Evolutionary conservation across 2,888 invertebrate genomes (phyloP), one percentile per base, ranked within the genome.

Genomic region (Caenorhabditis wallacei): DNA sequence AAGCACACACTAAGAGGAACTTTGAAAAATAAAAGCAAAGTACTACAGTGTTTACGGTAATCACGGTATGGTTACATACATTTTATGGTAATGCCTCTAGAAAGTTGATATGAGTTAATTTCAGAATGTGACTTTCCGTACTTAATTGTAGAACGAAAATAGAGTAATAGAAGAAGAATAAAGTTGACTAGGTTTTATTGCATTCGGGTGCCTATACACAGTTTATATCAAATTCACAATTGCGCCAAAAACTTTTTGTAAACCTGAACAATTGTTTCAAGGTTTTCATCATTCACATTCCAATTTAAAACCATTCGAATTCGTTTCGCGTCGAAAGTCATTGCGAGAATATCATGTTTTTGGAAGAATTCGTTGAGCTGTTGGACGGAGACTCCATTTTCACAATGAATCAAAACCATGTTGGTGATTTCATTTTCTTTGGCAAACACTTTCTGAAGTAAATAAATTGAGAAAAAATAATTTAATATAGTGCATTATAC

Each of bases 291-390:
- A 18, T 71, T 68, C 18, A 89, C 84, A 35, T 81, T 82, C 68
- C 85, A 85, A 70, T 89, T 87, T 56, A 86, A 59, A 26, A 89
- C 89, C 69, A 88, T 79, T 43, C 89, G 85, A 61, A 89, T 84
- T 16, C 89, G 82, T 30, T 76, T 75, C 11, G 80, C 76, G 72
- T 89, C 89, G 64, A 89, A 89, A 4, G 87, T 83, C 88, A 89
- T 89, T 8, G 84, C 87, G 11, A 88, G 84, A 46, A 89, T 74
- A 37, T 85, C 83, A 61, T 85, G 82, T 18, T 80, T 66, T 61
- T 88, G 76, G 75, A 89, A 85, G 78, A 81, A 80, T 0, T 80
- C 85, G 40, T 66, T 82, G 40, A 88, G 72, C 82, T 79, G 82
- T 18, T 79, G 75, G 10, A 87, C 87, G 0, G 70, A 84, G 37